A percentile compares a stretch with the other conserved stretches of the same genome.
These are phyloP conservation scores for Eristalis tenax DNA, from an alignment of 2,888 invertebrate species.

Conservation along the genomic window DNA sequence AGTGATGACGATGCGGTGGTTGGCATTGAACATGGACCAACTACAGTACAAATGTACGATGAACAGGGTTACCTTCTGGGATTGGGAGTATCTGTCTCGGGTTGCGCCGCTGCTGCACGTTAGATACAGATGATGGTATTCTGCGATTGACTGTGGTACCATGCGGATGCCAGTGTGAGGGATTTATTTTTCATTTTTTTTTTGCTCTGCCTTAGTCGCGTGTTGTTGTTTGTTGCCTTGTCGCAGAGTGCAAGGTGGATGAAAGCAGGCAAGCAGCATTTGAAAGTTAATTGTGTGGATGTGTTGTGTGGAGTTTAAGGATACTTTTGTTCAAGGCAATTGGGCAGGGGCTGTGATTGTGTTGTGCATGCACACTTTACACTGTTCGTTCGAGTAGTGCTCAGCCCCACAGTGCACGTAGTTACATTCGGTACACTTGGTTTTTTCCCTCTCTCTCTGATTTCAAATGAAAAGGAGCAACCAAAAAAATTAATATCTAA, in stretches of 20 bases:
- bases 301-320: slow-evolving; percentile 64
- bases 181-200: slow-evolving; percentile 8
- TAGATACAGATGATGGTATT: slow-evolving; percentile 56
- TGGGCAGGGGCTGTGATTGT: slow-evolving; percentile 47
- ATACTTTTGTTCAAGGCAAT: slow-evolving; percentile 65
- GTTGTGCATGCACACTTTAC: slow-evolving; percentile 15
- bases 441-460: not conserved
- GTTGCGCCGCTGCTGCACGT: slow-evolving; percentile 33
- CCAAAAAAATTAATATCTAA: not conserved
- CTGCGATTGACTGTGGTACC: slow-evolving; percentile 40
- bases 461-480: not conserved
- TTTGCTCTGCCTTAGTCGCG: not conserved
- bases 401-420: not conserved
- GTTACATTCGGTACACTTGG: not conserved
- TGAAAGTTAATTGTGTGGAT: slow-evolving; percentile 70
- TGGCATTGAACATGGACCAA: slow-evolving; percentile 57
- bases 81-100: not conserved
- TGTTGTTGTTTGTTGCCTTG: slow-evolving; percentile 1
- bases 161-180: slow-evolving; percentile 19
- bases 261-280: slow-evolving; percentile 37
- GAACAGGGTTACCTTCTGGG: slow-evolving; percentile 44
- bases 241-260: slow-evolving; percentile 51
- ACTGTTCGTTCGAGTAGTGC: slow-evolving; percentile 14
- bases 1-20: slow-evolving; percentile 32
- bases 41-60: slow-evolving; percentile 16